phyloP scores from a whole-genome alignment of 2,797 vertebrate genomes.

The Capromys pilorides region DNA sequence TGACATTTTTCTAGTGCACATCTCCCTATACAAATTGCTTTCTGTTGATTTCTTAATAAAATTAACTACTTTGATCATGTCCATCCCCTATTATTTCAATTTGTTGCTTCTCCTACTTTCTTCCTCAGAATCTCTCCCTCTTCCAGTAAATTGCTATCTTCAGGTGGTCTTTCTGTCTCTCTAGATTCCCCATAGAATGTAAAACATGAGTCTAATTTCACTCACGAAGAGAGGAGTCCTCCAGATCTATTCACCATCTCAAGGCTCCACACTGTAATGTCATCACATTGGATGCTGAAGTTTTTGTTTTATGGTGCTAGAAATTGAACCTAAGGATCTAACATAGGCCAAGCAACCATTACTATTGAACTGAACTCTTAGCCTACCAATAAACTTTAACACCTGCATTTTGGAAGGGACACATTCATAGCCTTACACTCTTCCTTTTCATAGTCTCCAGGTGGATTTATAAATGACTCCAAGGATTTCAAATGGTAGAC shows the following conservation, averaged over 20 bases:
- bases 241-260: background rate
- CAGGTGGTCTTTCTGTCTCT: background rate
- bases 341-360: background rate
- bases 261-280: background rate
- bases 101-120: background rate
- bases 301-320: background rate
- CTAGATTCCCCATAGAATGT: background rate
- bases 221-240: background rate
- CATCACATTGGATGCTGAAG: background rate
- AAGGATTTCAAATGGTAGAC: constrained; percentile 15
- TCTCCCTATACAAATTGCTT: background rate
- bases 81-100: background rate
- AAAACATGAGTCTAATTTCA: background rate
- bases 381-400: background rate
- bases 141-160: background rate
- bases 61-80: background rate
- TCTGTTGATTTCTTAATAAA: background rate
- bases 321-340: background rate
- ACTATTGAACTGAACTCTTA: background rate
- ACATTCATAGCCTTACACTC: background rate
- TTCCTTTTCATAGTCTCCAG: background rate
- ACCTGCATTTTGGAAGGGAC: background rate
- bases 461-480: background rate
- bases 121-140: background rate
- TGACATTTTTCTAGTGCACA: background rate